Conservation (phyloP, 2,888 invertebrate species). For the Leistus spinibarbis region DNA sequence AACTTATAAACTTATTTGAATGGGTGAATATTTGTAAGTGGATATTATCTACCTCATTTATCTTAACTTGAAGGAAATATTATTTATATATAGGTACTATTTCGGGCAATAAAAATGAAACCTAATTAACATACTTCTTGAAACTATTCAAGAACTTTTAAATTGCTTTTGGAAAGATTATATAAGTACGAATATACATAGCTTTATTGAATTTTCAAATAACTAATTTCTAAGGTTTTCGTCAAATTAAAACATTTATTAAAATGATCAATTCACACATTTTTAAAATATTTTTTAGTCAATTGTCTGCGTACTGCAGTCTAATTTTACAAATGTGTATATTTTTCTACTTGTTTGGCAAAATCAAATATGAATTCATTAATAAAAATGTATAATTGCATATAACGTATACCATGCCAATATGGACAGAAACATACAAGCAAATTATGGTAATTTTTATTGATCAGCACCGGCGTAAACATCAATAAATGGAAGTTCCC, state of each 20-base stretch:
- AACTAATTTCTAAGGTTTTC: too few species aligned
- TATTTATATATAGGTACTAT: neutral
- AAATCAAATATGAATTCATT: too few species aligned
- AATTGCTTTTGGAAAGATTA: neutral
- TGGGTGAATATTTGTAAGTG: slow-evolving; percentile 10
- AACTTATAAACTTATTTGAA: slow-evolving; percentile 4
- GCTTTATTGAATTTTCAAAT: neutral
- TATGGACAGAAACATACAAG: neutral
- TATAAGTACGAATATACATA: too few species aligned
- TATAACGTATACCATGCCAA: neutral
- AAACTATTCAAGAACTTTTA: neutral
- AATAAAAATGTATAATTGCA: too few species aligned
- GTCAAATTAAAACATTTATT: too few species aligned
- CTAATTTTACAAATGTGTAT: too few species aligned
- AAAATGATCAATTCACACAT: too few species aligned
- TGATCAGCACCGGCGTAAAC: neutral
- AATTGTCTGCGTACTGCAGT: too few species aligned
- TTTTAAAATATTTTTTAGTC: too few species aligned
- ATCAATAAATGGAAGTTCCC: neutral
- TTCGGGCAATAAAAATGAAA: neutral
- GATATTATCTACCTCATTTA: slow-evolving; percentile 6
- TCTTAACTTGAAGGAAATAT: neutral
- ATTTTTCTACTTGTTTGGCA: too few species aligned
- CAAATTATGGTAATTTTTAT: neutral
- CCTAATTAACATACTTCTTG: neutral